Evolutionary conservation across 2,113 vertebrate genomes (phyloP), one percentile per base, ranked within the genome.

Genomic region (Columbina picui): DNA sequence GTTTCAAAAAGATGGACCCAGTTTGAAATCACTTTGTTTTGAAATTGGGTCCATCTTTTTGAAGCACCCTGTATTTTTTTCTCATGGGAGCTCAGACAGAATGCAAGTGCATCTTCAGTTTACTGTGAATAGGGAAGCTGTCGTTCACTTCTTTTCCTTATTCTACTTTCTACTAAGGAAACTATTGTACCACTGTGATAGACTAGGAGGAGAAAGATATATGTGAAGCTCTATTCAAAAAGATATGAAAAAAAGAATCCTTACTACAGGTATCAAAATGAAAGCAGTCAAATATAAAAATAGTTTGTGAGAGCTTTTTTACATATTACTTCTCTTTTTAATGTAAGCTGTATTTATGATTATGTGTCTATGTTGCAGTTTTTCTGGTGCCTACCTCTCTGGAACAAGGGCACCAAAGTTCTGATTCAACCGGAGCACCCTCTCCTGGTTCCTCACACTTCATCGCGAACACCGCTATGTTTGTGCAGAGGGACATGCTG

Each of bases 211-310:
- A 45, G 41, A 73, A 83, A 86, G 27, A n/a, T n/a, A 2, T 16
- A 34, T 32, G 7, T 47, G 26, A 87, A 64, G 30, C 10, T 45
- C 14, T 59, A 60, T 2, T 56, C 10, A 63, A 81, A 84, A 80
- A 4, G 1, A 23, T 0, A 1, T 12, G 13, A 2, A 6, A 7
- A 8, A 32, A 25, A 34, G n/a, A 1, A 17, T 26, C 6, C 0
- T 41, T 78, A 26, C 2, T 47, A 26, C 3, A 21, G 20, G 2
- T 39, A 29, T 36, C 14, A 49, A 61, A 71, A 3, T 6, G 2
- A 19, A 89, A 63, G 25, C 12, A 67, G 75, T 53, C 20, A 9
- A 84, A 61, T 27, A 45, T 5, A 55, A 76, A 83, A 77, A 23
- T 4, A 57, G 13, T 27, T 12, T 39, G 41, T 7, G 10, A 41